phyloP scores from a whole-genome alignment of 1,140 invertebrate species.

The Heliconius melpomene region DNA sequence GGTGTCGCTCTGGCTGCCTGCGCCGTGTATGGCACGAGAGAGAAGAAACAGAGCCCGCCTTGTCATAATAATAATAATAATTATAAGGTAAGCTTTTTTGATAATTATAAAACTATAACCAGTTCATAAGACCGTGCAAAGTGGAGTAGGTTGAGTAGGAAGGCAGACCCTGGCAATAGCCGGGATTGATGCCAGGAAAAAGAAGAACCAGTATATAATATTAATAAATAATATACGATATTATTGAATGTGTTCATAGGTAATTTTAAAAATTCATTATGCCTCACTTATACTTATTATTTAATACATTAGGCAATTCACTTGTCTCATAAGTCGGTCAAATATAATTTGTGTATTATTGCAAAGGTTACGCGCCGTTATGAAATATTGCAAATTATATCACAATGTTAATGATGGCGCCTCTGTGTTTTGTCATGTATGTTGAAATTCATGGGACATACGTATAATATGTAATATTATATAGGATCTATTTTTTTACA shows the following conservation, averaged over 20 bases:
- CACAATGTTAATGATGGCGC: conserved; percentile 7
- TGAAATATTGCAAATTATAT: conserved; percentile 15
- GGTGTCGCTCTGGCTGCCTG: conserved; percentile 74
- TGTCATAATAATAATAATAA: conserved; percentile 77
- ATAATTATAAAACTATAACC: too few species aligned
- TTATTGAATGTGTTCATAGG: too few species aligned
- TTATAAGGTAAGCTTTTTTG: conserved; percentile 62
- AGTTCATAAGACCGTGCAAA: too few species aligned
- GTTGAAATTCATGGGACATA: background rate
- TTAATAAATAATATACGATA: too few species aligned
- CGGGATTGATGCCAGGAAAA: too few species aligned
- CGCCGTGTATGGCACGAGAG: conserved; percentile 69
- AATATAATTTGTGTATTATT: background rate
- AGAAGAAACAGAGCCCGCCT: conserved; percentile 65
- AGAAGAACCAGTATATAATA: too few species aligned
- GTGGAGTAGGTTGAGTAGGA: too few species aligned
- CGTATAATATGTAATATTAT: background rate
- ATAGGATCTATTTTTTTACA: background rate
- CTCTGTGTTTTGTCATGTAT: background rate
- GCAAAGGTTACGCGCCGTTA: background rate
- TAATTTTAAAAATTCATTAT: too few species aligned
- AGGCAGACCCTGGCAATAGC: too few species aligned
- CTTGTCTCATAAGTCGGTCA: conserved; percentile 10
- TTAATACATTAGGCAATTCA: background rate
- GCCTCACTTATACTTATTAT: background rate